Evolutionary conservation across 2,888 invertebrate species (phyloP), one percentile per base, ranked within the genome.

Genomic region (Meloe dianella): DNA sequence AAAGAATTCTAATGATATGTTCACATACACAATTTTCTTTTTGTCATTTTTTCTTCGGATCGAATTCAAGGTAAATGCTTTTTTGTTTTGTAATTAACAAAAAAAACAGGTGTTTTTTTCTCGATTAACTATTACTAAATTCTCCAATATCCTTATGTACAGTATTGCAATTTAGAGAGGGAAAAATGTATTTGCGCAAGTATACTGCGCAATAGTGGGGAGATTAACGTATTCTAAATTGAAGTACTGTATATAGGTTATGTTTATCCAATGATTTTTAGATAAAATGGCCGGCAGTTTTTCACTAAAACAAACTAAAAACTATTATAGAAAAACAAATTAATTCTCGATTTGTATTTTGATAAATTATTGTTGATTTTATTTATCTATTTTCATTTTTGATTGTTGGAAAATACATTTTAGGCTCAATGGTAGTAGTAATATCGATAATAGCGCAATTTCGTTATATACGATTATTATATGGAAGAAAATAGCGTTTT

Each of bases 261-360:
- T 57, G 10, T 64, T 63, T 35, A 70, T 64, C 30, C 64, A 58
- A 57, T 58, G 32, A 58, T 32, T 58, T 54, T 61, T 66, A 67
- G 71, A 71, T 71, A 73, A 74, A 73, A 74, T 78, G 78, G 78
- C 77, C 78, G 78, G 78, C 77, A 78, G 77, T 71, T 73, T n/a
- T n/a, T n/a, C n/a, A 75, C 27, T 73, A 63, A 67, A 66, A 70
- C 64, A 70, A 64, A 71, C 71, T 63, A 69, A 66, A 69, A 66
- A 71, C 65, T 69, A 65, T 67, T 63, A 71, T 68, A n/a, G 2
- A 4, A 63, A 65, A 67, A 29, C 47, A 58, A 61, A 65, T 54
- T 61, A 70, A 66, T 72, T 63, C 61, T 72, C 65, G 54, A 51
- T 51, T 51, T 51, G 24, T 51, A 38, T 14, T 2, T n/a, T 35